phyloP scores from a whole-genome alignment of 2,797 vertebrate genomes.

The Tolypeutes matacus region DNA sequence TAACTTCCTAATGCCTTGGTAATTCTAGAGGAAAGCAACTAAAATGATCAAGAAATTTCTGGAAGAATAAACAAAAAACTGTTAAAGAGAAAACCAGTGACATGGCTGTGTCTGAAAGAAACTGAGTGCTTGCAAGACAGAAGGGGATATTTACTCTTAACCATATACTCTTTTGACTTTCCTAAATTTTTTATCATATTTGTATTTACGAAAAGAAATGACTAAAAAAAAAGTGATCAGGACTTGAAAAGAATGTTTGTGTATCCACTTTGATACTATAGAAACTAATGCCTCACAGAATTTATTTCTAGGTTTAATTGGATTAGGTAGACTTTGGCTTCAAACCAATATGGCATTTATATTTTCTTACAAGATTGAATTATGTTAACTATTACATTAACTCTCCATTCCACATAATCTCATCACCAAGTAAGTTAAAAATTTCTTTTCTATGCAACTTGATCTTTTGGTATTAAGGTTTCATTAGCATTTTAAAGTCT shows the following conservation, averaged over 20 bases:
- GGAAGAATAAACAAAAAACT: conserved; percentile 1
- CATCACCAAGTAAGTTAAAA: conserved; percentile 24
- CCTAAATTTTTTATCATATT: not conserved
- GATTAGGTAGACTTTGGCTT: not conserved
- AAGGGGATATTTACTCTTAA: not conserved
- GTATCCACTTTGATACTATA: not conserved
- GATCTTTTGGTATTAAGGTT: conserved; percentile 36
- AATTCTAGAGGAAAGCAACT: not conserved
- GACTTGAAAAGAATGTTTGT: not conserved
- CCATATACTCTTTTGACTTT: not conserved
- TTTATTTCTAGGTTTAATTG: not conserved
- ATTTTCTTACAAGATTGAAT: conserved; percentile 32
- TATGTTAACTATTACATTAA: conserved; percentile 13
- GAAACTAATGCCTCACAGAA: not conserved
- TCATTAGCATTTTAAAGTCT: conserved; percentile 46
- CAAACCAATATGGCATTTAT: conserved; percentile 17
- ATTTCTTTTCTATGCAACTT: conserved; percentile 15
- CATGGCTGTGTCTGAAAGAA: not conserved
- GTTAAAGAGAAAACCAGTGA: not conserved
- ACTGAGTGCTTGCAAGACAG: not conserved
- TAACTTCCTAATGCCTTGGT: not conserved
- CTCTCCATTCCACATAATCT: not conserved
- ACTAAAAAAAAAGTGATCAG: not conserved
- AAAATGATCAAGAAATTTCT: conserved; percentile 49
- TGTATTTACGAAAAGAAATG: conserved; percentile 29